These are phyloP conservation scores for Drosophila birchii DNA, from an alignment of 2,888 invertebrate genomes.

Conservation along the genomic window DNA sequence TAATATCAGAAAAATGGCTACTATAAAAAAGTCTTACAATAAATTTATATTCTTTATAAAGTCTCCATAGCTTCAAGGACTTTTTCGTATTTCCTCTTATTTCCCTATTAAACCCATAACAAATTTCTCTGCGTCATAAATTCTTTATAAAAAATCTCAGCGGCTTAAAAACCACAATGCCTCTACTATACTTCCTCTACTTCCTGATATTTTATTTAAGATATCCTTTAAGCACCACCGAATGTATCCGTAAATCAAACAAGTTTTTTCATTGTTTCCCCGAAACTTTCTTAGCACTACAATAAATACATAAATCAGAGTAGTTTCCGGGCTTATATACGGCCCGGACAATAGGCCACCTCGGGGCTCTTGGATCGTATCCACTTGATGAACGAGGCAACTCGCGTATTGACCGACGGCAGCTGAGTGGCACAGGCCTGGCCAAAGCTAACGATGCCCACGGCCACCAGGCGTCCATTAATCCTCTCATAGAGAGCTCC, in stretches of 20 bases:
- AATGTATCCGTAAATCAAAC: conserved; percentile 17
- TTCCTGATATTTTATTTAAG: neutral
- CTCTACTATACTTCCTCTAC: neutral
- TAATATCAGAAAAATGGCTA: neutral
- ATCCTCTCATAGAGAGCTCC: conserved; percentile 86
- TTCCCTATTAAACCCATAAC: fast-evolving
- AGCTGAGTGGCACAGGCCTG: conserved; percentile 85
- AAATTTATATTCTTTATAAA: neutral
- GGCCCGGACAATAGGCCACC: conserved; percentile 75
- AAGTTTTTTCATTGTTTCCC: neutral
- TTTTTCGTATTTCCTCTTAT: neutral
- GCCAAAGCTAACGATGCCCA: conserved; percentile 87
- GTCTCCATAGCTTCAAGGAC: neutral
- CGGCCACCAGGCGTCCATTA: conserved; percentile 83
- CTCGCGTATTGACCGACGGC: conserved; percentile 86
- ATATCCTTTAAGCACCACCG: neutral
- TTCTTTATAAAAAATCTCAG: neutral
- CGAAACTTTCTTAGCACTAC: conserved; percentile 17
- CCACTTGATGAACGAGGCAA: conserved; percentile 87
- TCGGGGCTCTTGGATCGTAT: conserved; percentile 84
- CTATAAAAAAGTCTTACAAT: no score
- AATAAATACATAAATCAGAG: conserved; percentile 30
- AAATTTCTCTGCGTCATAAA: neutral
- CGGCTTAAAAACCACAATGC: neutral
- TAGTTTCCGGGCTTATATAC: conserved; percentile 10